phyloP scores from a whole-genome alignment of 2,113 vertebrate genomes.

The Gulo gulo region DNA sequence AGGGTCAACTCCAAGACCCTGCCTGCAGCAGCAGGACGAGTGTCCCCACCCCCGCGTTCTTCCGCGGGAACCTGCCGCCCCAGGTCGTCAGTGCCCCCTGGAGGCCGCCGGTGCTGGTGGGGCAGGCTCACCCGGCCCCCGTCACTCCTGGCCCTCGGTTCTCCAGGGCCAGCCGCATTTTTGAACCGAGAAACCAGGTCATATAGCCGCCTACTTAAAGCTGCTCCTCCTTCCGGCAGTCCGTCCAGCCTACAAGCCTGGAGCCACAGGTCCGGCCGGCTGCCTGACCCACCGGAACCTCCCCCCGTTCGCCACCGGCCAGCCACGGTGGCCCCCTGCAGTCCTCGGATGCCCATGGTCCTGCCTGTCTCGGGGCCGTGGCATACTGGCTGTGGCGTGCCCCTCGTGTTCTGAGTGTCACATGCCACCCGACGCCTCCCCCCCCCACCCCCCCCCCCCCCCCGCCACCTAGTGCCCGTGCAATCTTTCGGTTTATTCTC shows the following conservation, averaged over 20 bases:
- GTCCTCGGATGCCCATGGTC: not conserved
- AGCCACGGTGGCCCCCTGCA: fast-evolving
- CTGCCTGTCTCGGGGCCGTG: not conserved
- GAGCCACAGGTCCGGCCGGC: too few relatives aligned
- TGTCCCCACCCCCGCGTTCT: fast-evolving
- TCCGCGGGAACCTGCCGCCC: fast-evolving
- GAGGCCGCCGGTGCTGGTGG: not conserved
- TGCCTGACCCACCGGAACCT: fast-evolving
- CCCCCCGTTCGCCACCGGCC: not conserved
- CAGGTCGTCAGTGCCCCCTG: not conserved
- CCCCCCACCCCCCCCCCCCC: fast-evolving
- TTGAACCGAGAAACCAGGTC: too few relatives aligned
- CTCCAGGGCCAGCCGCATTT: not conserved
- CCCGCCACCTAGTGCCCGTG: fast-evolving
- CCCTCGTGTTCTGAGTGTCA: not conserved
- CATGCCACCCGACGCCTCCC: fast-evolving
- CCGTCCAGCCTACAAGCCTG: not conserved
- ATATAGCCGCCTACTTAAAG: fast-evolving
- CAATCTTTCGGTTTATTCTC: fast-evolving
- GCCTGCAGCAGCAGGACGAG: not conserved
- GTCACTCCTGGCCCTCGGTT: not conserved
- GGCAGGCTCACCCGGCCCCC: fast-evolving
- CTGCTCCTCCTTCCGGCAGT: not conserved
- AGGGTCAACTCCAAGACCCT: not conserved
- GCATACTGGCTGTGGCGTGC: fast-evolving